Conservation (phyloP, 2,113 vertebrate species). For the Lota lota region DNA sequence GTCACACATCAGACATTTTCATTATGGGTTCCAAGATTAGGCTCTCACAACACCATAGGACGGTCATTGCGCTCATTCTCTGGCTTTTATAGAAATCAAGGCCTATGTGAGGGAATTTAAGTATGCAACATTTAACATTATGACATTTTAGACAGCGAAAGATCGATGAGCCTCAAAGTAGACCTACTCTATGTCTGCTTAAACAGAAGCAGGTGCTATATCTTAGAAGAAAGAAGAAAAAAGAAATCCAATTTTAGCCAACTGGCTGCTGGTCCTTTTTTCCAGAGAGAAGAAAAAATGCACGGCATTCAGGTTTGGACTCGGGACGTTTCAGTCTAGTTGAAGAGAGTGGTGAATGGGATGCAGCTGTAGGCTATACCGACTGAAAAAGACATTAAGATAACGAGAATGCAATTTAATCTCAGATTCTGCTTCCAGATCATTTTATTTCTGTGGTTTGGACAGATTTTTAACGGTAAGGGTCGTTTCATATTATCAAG, state of each 20-base stretch:
- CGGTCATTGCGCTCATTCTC: too few species aligned
- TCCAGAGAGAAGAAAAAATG: constrained; percentile 53
- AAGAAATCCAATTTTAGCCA: constrained; percentile 33
- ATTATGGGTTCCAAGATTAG: too few species aligned
- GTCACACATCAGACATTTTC: too few species aligned
- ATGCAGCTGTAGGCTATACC: constrained; percentile 1
- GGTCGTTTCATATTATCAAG: background rate
- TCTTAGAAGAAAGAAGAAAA: background rate
- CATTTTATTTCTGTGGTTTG: constrained; percentile 41
- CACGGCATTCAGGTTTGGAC: constrained; percentile 36
- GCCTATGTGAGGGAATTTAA: too few species aligned
- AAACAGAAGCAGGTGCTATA: background rate
- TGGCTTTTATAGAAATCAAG: too few species aligned
- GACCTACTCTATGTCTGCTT: too few species aligned
- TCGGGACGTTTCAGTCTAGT: constrained; percentile 13
- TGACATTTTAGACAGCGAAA: too few species aligned
- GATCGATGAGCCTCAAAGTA: too few species aligned
- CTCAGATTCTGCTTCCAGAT: constrained; percentile 33
- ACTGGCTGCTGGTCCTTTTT: constrained; percentile 54
- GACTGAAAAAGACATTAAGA: background rate
- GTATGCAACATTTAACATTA: too few species aligned
- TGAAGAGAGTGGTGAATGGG: constrained; percentile 16
- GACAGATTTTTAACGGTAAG: constrained; percentile 47
- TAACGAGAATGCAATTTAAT: constrained; percentile 13
- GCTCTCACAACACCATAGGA: too few species aligned